A percentile compares a stretch with the other conserved stretches of the same genome.
These are phyloP conservation scores for Coptodon bakossiorum DNA, from an alignment of 2,113 vertebrate species.

Conservation along the genomic window DNA sequence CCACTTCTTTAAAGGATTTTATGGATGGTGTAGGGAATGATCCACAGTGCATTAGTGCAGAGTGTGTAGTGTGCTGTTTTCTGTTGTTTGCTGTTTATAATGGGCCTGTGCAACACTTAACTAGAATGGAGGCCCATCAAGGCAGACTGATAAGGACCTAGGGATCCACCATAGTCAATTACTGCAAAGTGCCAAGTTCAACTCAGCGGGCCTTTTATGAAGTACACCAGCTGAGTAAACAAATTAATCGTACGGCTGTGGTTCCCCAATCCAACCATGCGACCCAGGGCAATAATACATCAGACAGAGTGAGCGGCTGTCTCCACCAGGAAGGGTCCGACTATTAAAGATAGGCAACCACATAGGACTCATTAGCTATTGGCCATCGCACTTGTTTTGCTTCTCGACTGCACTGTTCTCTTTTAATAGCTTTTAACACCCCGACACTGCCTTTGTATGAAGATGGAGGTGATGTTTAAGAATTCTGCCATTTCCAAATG, in stretches of 20 bases:
- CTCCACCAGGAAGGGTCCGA: conserved; percentile 39
- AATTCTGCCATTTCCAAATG: not conserved
- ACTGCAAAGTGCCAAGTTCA: conserved; percentile 67
- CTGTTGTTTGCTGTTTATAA: conserved; percentile 48
- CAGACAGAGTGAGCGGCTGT: conserved; percentile 62
- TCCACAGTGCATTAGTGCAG: conserved; percentile 17
- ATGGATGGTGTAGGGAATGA: not conserved
- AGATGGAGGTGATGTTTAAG: not conserved
- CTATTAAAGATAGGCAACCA: conserved; percentile 45
- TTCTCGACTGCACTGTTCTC: not conserved
- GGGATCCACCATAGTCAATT: conserved; percentile 69
- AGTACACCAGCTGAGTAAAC: conserved; percentile 68
- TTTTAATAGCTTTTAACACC: not conserved
- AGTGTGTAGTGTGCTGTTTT: not conserved
- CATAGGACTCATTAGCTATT: conserved; percentile 27
- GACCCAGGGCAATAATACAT: conserved; percentile 64
- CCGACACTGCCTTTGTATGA: not conserved
- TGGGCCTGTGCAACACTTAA: conserved; percentile 51
- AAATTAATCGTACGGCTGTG: conserved; percentile 66
- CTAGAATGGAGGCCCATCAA: conserved; percentile 56
- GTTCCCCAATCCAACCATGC: conserved; percentile 45
- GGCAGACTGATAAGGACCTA: conserved; percentile 57
- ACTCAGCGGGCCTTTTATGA: conserved; percentile 62
- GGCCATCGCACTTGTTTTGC: conserved; percentile 6
- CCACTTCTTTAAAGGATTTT: not conserved